These are phyloP conservation scores for Drosophila mercatorum DNA, from an alignment of 2,888 invertebrate species.

Conservation along the genomic window DNA sequence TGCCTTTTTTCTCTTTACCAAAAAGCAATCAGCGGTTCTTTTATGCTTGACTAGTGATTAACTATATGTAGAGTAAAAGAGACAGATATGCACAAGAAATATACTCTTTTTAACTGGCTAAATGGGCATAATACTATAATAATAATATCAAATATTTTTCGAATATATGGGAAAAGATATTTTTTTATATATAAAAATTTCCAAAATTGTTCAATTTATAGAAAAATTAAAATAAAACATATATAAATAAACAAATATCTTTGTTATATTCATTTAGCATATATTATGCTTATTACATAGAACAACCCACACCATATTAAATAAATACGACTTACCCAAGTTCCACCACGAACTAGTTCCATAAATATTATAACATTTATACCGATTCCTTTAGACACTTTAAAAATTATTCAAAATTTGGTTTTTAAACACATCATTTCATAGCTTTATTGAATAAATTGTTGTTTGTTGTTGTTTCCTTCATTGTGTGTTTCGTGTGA, in stretches of 20 bases:
- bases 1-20: no score
- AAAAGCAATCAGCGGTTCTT: no score
- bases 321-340: neutral
- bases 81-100: no score
- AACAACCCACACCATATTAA: neutral
- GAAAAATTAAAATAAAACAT: neutral
- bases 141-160: no score
- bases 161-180: no score
- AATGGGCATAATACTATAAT: no score
- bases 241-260: neutral
- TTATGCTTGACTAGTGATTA: no score
- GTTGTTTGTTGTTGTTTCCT: conserved; percentile 42
- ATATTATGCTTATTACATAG: neutral
- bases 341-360: neutral
- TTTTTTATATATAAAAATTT: no score
- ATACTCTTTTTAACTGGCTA: no score
- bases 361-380: no score
- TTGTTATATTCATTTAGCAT: neutral
- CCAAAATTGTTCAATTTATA: no score
- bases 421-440: conserved; percentile 76
- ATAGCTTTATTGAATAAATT: conserved; percentile 80
- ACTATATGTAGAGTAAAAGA: no score
- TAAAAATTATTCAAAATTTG: neutral
- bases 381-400: neutral
- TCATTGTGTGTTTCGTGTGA: conserved; percentile 40